Evolutionary conservation across 2,888 invertebrate genomes (phyloP).

Genomic region (Epirrita christyi): DNA sequence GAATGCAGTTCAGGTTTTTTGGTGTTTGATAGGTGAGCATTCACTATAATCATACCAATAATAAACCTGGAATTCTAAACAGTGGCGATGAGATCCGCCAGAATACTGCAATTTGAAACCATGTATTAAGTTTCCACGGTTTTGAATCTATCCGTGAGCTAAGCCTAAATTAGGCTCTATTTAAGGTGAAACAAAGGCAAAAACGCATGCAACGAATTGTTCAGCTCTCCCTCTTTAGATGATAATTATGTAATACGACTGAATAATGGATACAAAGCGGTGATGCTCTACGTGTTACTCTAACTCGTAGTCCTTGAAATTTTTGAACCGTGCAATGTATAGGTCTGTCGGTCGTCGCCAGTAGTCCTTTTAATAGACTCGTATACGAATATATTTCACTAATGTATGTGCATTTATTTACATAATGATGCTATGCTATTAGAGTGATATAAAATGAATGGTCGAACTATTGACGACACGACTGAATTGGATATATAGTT

Average conservation of each 20-base stretch:
- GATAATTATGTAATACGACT: slow-evolving; percentile 21
- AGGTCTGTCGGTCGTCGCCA: slow-evolving; percentile 29
- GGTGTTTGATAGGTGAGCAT: slow-evolving; percentile 3
- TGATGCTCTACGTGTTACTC: slow-evolving; percentile 29
- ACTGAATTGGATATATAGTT: slow-evolving; percentile 25
- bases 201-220: slow-evolving; percentile 20
- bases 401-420: slow-evolving; percentile 41
- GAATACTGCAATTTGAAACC: slow-evolving; percentile 22
- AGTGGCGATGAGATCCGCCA: slow-evolving; percentile 6
- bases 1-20: slow-evolving; percentile 13
- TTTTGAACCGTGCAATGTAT: slow-evolving; percentile 51
- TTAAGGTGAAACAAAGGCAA: slow-evolving; percentile 13
- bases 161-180: slow-evolving; percentile 1
- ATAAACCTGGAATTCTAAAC: slow-evolving; percentile 23
- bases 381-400: slow-evolving; percentile 24
- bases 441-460: slow-evolving; percentile 31
- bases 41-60: slow-evolving; percentile 9
- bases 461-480: slow-evolving; percentile 39
- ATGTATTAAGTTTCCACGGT: slow-evolving; percentile 9
- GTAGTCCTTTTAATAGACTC: slow-evolving; percentile 34
- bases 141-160: slow-evolving; percentile 11
- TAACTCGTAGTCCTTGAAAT: slow-evolving; percentile 58
- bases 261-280: slow-evolving; percentile 34
- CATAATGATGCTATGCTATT: slow-evolving; percentile 50
- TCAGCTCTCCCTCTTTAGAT: slow-evolving; percentile 9